phyloP scores from a whole-genome alignment of 37 sponge, comb jelly and placozoan genomes.

The Cladorhizidae sp. region DNA sequence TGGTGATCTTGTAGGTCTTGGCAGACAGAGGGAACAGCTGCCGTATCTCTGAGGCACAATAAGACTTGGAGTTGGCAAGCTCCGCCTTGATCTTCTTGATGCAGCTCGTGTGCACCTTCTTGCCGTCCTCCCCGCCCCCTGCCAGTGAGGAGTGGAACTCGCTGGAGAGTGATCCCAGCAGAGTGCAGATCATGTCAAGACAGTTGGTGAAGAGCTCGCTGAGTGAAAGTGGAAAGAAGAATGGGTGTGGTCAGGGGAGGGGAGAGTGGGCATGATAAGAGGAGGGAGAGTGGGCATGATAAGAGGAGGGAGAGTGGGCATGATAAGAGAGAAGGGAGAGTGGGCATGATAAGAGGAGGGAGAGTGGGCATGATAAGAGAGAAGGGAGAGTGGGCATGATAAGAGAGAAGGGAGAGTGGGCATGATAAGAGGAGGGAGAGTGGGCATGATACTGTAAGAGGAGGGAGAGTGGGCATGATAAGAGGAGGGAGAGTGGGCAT shows the following conservation, averaged over 20 bases:
- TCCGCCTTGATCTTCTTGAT: conserved; percentile 82
- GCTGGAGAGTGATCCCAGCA: conserved; percentile 48
- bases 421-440: too few relatives aligned
- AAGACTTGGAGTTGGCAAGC: conserved; percentile 55
- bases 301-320: too few relatives aligned
- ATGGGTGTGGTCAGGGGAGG: not conserved
- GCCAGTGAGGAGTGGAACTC: conserved; percentile 69
- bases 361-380: too few relatives aligned
- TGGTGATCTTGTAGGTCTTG: conserved; percentile 48
- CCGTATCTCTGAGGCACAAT: conserved; percentile 65
- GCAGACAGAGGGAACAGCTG: conserved; percentile 77
- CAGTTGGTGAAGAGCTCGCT: conserved; percentile 87
- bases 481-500: too few relatives aligned
- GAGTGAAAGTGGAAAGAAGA: not conserved
- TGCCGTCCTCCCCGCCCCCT: conserved; percentile 66
- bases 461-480: too few relatives aligned
- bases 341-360: too few relatives aligned
- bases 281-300: too few relatives aligned
- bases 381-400: too few relatives aligned
- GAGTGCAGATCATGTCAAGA: conserved; percentile 86
- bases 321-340: too few relatives aligned
- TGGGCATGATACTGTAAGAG: too few relatives aligned
- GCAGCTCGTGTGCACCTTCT: conserved; percentile 58
- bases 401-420: too few relatives aligned
- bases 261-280: not conserved